Conservation (phyloP, 1,140 invertebrate species). For the Coenobita brevimanus region DNA sequence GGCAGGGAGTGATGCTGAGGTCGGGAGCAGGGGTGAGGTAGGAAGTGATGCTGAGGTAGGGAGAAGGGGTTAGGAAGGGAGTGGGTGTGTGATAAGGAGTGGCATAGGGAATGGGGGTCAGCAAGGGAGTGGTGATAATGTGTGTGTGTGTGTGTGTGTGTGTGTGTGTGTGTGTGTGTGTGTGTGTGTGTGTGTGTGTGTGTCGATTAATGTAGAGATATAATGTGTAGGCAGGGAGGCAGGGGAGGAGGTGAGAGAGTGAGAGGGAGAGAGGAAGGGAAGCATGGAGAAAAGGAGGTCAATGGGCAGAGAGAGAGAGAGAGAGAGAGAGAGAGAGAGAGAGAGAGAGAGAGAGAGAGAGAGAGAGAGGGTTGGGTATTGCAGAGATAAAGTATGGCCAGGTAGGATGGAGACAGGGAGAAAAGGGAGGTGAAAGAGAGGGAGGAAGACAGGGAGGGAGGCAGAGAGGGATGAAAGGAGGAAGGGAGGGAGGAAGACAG, state of each 20-base stretch:
- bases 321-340: neutral
- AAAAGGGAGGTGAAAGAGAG: neutral
- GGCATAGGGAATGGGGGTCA: too few species aligned
- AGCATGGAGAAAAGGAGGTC: neutral
- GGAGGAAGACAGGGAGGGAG: neutral
- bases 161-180: neutral
- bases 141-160: neutral
- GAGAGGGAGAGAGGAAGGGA: neutral
- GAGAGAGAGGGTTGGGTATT: neutral
- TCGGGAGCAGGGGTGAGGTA: too few species aligned
- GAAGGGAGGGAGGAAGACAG: too few species aligned
- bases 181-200: too few species aligned
- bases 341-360: neutral
- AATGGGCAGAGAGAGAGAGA: neutral
- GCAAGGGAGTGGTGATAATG: neutral
- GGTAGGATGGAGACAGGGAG: neutral
- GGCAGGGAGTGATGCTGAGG: too few species aligned
- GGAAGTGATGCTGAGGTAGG: too few species aligned
- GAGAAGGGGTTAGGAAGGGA: too few species aligned
- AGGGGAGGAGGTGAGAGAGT: neutral
- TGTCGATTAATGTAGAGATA: neutral
- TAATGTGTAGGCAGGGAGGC: neutral
- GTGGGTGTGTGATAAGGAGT: too few species aligned
- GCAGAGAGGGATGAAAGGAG: neutral
- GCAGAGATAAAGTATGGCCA: neutral